Evolutionary conservation across 2,113 vertebrate genomes (phyloP), one percentile per base, ranked within the genome.

Genomic region (Pampusana beccarii): DNA sequence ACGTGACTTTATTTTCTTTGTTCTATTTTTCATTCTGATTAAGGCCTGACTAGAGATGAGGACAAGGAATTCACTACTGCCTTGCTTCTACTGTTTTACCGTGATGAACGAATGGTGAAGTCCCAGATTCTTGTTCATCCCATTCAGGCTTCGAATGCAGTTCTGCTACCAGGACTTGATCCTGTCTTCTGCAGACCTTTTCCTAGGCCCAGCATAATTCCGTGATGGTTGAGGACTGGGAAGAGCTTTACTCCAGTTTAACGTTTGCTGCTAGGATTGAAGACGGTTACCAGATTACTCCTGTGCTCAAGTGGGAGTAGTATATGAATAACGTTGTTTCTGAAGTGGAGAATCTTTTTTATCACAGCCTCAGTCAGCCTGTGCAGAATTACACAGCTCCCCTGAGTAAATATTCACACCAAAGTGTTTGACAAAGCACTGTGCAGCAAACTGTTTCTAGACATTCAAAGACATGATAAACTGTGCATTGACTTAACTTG

Each of bases 401-500:
- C 29, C 61, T 23, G 31, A 48, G 44, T 53, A 91, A 94, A 83
- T 69, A 79, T 29, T 58, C 77, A 56, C 0, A 0, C 23, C 64
- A 67, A 46, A 54, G 51, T 5, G 2, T 38, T 54, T 83, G 54
- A 57, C 15, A 71, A 88, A 58, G 36, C 25, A 56, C 64, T 50
- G 82, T 26, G 51, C 48, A 56, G 16, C 6, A 36, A 71, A 66
- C 61, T 71, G 25, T 62, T 94, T 40, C 86, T 42, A 86, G 83
- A 28, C 64, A 50, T 61, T 56, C 33, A 44, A 78, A 70, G 77
- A 34, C 54, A 13, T 29, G 83, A 86, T 56, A 50, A 81, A 91
- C 83, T 24, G 42, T 81, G 42, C 77, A 51, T 31, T 89, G 64
- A 93, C 91, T 86, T 95, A 54, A 48, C 80, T 79, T 80, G 48